Conservation (phyloP, 1,140 invertebrate species). For the Coelopa frigida region DNA sequence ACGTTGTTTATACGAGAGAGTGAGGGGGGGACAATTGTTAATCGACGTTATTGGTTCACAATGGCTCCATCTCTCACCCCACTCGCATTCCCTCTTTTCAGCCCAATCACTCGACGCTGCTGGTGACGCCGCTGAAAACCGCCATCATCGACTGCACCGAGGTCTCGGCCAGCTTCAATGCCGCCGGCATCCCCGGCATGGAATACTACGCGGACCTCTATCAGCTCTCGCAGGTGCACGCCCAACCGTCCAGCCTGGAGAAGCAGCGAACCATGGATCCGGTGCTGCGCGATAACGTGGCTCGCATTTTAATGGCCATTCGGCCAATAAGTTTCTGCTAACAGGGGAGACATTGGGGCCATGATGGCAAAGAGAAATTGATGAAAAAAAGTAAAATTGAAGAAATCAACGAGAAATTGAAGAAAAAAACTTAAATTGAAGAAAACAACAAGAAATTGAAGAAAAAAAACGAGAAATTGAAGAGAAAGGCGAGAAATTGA, state of each 20-base stretch:
- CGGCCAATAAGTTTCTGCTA: slow-evolving; percentile 39
- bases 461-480: neutral
- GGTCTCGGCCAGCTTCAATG: slow-evolving; percentile 57
- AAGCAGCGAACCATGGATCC: slow-evolving; percentile 39
- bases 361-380: too few species aligned
- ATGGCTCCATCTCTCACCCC: too few species aligned
- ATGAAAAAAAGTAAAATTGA: too few species aligned
- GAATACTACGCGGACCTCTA: slow-evolving; percentile 65
- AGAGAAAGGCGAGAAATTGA: neutral
- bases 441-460: neutral
- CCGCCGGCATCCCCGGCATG: slow-evolving; percentile 50
- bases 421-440: too few species aligned
- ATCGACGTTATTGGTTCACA: too few species aligned
- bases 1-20: too few species aligned
- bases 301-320: slow-evolving; percentile 33
- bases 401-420: too few species aligned
- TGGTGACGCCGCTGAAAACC: slow-evolving; percentile 57
- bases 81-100: slow-evolving; percentile 23
- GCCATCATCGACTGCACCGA: slow-evolving; percentile 62
- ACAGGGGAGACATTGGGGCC: too few species aligned
- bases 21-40: too few species aligned
- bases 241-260: slow-evolving; percentile 30
- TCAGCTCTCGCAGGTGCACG: slow-evolving; percentile 48
- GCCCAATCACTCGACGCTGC: slow-evolving; percentile 51
- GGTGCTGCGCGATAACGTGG: slow-evolving; percentile 37